Base-by-base conservation (phyloP, 2,797 vertebrate genomes). In the Gallinago solitaria region DNA sequence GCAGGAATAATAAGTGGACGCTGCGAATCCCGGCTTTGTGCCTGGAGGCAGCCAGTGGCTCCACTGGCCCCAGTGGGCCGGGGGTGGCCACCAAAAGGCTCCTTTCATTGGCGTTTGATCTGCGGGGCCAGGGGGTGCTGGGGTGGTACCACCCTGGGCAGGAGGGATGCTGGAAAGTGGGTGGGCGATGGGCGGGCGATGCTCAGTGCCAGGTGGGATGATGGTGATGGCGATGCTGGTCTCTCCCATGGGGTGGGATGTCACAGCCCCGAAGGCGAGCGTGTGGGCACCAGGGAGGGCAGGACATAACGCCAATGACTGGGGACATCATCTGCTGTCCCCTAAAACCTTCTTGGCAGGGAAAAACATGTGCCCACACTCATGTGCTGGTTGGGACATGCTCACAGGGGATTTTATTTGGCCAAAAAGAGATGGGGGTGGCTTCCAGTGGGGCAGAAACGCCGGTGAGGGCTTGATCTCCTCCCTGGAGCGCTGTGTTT, bases 1-100 rank as follows among this genome's bases (percentile, higher is more conserved):
- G 80, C 87, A 83, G 87, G 94, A 94, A 93, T 94, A 95, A 90
- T 81, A 60, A 95, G 91, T 12, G 65, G 84, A 85, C 9, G 54
- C 79, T 11, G 82, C 39, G 16, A 74, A 48, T 91, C 82, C 79
- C 6, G 0, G 76, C 94, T 95, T 95, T 94, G 90, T 94, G 90
- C 69, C 81, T 89, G 5, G 2, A 1, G 16, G 91, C 73, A 45
- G 76, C 76, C 25, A 0, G 71, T 27, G 2, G 0, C 87, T 77
- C 21, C 24, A 0, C 76, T 2, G 35, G 67, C 78, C 33, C 0
- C 54, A 41, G 81, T 76, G 21, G 47, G 76, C 73, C 5, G 1
- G 37, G 33, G 83, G 79, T 47, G 18, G 75, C 67, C 0, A 0
- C 85, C 79, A 6, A 3, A 78, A 56, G n/a, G 21, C 30, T 50